These are phyloP conservation scores for Urocyon cinereoargenteus DNA, from an alignment of 2,797 vertebrate species.

Conservation along the genomic window DNA sequence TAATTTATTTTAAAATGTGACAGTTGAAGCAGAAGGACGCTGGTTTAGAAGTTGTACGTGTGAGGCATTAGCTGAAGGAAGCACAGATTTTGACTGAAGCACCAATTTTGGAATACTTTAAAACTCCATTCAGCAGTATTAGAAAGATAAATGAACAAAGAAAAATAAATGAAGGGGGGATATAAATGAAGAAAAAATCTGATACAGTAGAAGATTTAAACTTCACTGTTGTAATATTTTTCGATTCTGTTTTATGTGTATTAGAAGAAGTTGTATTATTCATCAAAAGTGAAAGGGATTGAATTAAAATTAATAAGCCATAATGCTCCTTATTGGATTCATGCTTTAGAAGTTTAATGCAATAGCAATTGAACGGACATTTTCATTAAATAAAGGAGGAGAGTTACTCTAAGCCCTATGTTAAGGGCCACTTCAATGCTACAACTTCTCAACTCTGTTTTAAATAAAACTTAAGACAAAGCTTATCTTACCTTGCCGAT, in stretches of 20 bases:
- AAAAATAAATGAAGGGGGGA: conserved; percentile 50
- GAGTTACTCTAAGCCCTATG: conserved; percentile 41
- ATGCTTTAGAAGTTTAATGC: conserved; percentile 70
- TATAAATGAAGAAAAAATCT: conserved; percentile 64
- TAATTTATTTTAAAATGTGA: conserved; percentile 75
- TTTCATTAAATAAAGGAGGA: conserved; percentile 65
- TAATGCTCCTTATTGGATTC: conserved; percentile 76
- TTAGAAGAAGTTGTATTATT: conserved; percentile 80
- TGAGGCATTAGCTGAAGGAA: conserved; percentile 64
- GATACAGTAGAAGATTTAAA: conserved; percentile 68
- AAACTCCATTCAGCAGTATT: conserved; percentile 32
- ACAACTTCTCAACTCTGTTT: conserved; percentile 37
- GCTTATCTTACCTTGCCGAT: conserved; percentile 76
- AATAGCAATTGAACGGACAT: conserved; percentile 55
- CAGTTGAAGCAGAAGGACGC: conserved; percentile 61
- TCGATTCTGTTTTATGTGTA: conserved; percentile 81
- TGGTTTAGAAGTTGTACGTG: conserved; percentile 46
- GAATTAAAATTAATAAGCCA: conserved; percentile 82
- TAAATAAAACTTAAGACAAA: conserved; percentile 30
- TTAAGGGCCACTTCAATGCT: conserved; percentile 55
- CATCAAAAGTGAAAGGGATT: conserved; percentile 79
- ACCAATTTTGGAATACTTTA: conserved; percentile 44
- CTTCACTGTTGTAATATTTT: conserved; percentile 69
- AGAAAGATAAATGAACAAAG: conserved; percentile 58
- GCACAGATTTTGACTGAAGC: conserved; percentile 34